Conservation (phyloP, 2,113 vertebrate species). For the Dicaeum eximium region DNA sequence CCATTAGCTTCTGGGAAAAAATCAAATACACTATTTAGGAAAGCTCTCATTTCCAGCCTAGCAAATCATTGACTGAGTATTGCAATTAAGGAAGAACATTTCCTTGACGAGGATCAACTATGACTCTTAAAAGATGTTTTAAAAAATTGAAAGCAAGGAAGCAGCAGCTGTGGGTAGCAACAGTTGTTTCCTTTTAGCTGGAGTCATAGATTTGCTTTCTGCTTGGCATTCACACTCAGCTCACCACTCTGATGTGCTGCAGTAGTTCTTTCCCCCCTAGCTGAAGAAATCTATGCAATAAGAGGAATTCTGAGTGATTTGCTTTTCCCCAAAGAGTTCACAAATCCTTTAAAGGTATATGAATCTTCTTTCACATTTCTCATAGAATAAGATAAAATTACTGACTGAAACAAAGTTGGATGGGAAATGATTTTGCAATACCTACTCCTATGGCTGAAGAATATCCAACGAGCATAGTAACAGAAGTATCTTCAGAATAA, state of each 20-base stretch:
- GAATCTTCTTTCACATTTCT: not conserved
- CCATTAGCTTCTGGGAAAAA: not conserved
- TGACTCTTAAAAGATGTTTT: not conserved
- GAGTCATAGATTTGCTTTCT: not conserved
- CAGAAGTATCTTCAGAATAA: not conserved
- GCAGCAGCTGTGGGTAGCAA: not conserved
- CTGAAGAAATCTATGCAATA: not conserved
- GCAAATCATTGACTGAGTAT: not conserved
- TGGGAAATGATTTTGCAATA: not conserved
- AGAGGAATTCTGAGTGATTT: not conserved
- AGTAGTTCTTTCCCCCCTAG: not conserved
- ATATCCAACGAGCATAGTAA: not conserved
- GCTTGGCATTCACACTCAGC: not conserved
- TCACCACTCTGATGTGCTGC: not conserved
- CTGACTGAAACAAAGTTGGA: not conserved
- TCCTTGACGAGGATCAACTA: not conserved
- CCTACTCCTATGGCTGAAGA: not conserved
- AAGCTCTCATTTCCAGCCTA: not conserved
- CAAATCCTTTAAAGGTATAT: not conserved
- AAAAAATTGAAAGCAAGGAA: conserved; percentile 12
- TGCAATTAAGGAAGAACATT: not conserved
- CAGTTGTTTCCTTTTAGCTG: not conserved
- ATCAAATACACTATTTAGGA: not conserved
- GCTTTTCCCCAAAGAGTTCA: not conserved
- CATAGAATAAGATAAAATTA: not conserved